A percentile compares a stretch with the other conserved stretches of the same genome.
phyloP scores from a whole-genome alignment of 2,888 invertebrate genomes.

The Cacoxenus indagator region DNA sequence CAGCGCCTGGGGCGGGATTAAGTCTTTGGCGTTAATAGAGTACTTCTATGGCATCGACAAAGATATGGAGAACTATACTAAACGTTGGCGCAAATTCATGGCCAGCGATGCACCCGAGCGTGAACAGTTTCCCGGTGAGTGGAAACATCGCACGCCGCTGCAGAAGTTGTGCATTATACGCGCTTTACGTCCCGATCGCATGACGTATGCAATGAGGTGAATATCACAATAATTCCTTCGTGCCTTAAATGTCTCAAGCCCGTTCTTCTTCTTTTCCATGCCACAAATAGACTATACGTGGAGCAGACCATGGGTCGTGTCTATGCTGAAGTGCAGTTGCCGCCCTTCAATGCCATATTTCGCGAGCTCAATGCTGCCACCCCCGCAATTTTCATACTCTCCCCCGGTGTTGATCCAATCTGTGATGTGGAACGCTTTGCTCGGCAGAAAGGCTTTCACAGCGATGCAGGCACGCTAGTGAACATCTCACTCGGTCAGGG shows the following conservation, averaged over 20 bases:
- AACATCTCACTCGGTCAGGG: conserved; percentile 96
- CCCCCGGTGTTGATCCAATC: conserved; percentile 94
- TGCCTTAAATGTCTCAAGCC: background rate
- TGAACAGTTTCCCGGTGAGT: conserved; percentile 95
- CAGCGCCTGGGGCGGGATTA: conserved; percentile 86
- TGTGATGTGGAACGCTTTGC: conserved; percentile 84
- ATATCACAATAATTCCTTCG: conserved; percentile 27
- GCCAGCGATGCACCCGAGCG: conserved; percentile 93
- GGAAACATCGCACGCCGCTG: conserved; percentile 91
- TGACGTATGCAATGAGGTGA: conserved; percentile 90
- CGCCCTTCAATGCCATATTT: conserved; percentile 86
- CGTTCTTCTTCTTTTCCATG: background rate
- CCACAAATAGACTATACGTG: conserved; percentile 75
- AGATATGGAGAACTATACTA: conserved; percentile 92
- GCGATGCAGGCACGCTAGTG: conserved; percentile 85
- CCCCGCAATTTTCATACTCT: conserved; percentile 94
- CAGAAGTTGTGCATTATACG: conserved; percentile 94
- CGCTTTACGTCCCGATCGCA: conserved; percentile 90
- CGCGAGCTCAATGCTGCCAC: conserved; percentile 87
- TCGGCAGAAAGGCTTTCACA: conserved; percentile 82
- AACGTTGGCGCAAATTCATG: conserved; percentile 93
- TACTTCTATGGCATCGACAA: conserved; percentile 90
- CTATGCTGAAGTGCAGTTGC: conserved; percentile 83
- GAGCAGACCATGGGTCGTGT: conserved; percentile 89
- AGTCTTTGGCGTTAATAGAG: conserved; percentile 82